These are phyloP conservation scores for Diadegma fenestrale DNA, from an alignment of 2,888 invertebrate genomes.

Conservation along the genomic window DNA sequence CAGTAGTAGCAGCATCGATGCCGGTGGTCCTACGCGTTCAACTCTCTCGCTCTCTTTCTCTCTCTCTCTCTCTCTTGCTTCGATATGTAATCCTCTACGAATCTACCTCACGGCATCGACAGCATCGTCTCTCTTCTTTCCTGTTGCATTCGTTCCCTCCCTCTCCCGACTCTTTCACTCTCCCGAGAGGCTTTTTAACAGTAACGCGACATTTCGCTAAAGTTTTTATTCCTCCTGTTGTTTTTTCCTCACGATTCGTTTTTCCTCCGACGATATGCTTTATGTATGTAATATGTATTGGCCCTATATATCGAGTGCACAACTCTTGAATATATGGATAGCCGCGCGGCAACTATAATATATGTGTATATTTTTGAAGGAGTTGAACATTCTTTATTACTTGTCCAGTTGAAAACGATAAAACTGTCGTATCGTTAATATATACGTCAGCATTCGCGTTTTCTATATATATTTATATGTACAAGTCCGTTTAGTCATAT, in stretches of 20 bases:
- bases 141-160: conserved; percentile 48
- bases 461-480: not conserved
- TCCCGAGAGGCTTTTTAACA: conserved; percentile 54
- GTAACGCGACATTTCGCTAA: conserved; percentile 33
- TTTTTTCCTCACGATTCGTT: conserved; percentile 21
- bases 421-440: conserved; percentile 53
- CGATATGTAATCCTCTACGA: conserved; percentile 67
- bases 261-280: conserved; percentile 46
- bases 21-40: conserved; percentile 83
- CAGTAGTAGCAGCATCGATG: conserved; percentile 75
- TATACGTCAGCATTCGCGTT: conserved; percentile 38
- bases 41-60: conserved; percentile 62
- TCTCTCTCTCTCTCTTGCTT: conserved; percentile 50
- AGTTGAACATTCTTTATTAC: conserved; percentile 41
- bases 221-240: conserved; percentile 2
- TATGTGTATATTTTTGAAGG: conserved; percentile 26
- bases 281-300: conserved; percentile 38
- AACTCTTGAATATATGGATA: conserved; percentile 35
- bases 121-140: conserved; percentile 55
- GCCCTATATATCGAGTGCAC: conserved; percentile 20
- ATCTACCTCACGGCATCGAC: conserved; percentile 68
- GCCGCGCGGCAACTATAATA: not conserved
- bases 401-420: conserved; percentile 31
- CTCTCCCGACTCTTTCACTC: conserved; percentile 20
- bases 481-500: not conserved